Evolutionary conservation across 2,888 invertebrate species (phyloP).

Genomic region (Punctoribates punctum): DNA sequence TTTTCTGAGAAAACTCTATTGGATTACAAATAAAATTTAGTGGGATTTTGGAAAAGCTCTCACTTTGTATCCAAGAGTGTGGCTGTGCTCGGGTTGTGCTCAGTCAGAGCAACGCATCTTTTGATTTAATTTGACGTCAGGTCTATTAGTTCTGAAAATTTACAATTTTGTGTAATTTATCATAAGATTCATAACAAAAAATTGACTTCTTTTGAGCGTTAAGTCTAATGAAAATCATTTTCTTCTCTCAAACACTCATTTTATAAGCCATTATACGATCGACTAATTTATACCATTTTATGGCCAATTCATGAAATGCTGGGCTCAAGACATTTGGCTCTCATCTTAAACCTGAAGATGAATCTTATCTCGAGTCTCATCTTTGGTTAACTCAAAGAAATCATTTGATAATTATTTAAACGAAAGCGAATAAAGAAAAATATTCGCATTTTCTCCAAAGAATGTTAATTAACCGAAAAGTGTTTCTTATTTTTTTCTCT

Average conservation of each 20-base stretch:
- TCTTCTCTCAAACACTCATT: background rate
- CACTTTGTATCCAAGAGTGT: background rate
- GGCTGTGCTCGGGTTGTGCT: background rate
- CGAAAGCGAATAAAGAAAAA: background rate
- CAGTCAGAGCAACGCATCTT: background rate
- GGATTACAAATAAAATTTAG: background rate
- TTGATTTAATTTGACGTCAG: conserved; percentile 2
- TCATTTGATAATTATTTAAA: background rate
- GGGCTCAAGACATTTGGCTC: background rate
- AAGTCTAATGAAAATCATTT: background rate
- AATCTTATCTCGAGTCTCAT: background rate
- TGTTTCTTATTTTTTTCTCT: too few relatives aligned
- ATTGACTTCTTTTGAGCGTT: background rate
- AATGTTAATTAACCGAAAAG: background rate
- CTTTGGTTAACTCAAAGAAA: background rate
- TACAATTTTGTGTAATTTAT: conserved; percentile 7
- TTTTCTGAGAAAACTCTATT: too few relatives aligned
- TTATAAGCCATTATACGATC: background rate
- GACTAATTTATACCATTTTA: conserved; percentile 14
- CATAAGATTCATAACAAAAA: background rate
- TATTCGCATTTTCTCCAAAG: background rate
- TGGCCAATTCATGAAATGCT: conserved; percentile 10
- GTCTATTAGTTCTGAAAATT: background rate
- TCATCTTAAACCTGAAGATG: background rate
- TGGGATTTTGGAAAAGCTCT: background rate